Conservation (phyloP, 1,140 invertebrate genomes). For the Lucilia cuprina region DNA sequence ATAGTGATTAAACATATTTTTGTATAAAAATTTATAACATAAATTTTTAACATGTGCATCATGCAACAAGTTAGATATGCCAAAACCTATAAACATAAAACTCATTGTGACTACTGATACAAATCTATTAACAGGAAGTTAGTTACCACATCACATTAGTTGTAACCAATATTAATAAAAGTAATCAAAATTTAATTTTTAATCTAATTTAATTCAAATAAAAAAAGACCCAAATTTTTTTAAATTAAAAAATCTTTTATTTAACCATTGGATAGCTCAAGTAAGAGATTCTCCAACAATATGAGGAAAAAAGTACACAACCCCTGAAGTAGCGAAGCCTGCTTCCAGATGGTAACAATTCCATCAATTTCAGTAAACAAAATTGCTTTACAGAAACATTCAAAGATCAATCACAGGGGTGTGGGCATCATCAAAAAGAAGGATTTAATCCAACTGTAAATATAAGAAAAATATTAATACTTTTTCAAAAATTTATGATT, state of each 20-base stretch:
- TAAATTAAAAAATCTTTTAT: background rate
- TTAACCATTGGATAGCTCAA: conserved; percentile 22
- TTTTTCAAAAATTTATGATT: background rate
- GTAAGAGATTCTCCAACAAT: conserved; percentile 23
- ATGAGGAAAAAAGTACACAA: conserved; percentile 21
- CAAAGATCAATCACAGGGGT: conserved; percentile 5
- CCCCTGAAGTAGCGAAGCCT: conserved; percentile 2
- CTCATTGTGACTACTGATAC: too few species aligned
- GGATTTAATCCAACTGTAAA: conserved; percentile 56
- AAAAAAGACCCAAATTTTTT: background rate
- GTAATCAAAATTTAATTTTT: too few species aligned
- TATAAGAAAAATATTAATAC: conserved; percentile 38
- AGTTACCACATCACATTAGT: background rate
- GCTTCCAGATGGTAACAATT: conserved; percentile 22
- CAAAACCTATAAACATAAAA: background rate
- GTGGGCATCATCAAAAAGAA: conserved; percentile 1
- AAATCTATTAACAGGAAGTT: background rate
- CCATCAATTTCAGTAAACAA: background rate
- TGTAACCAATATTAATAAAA: too few species aligned
- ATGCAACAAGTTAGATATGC: background rate
- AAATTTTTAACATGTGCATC: too few species aligned
- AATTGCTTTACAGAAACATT: background rate
- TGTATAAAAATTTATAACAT: background rate
- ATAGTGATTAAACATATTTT: background rate
- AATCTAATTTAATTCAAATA: too few species aligned